Base-by-base conservation (phyloP, 2,888 invertebrate genomes). In the Mermis nigrescens region DNA sequence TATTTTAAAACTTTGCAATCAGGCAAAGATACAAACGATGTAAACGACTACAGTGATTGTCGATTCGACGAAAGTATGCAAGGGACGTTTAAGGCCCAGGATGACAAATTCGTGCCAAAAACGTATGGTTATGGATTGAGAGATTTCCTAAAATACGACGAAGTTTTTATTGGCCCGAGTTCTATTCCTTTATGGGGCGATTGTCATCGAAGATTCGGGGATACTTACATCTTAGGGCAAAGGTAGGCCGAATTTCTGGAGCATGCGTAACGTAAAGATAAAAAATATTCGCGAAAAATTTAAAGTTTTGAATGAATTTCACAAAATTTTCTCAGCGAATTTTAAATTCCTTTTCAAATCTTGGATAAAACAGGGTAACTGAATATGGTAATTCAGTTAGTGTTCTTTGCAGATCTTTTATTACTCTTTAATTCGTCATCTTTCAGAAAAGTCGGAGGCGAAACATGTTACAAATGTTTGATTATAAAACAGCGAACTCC, bases 141-240 rank as follows among this genome's bases (percentile, higher is more conserved):
- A 22, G 58, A 58, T 22, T 57, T 57, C 4, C 12, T 60, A 2
- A 29, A 46, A 26, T 60, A 60, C 45, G 26, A 32, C 28, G 48
- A 46, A 2, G 19, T 60, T 2, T 60, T 48, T 29, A 31, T 60
- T 19, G 60, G 60, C 7, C 60, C 60, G 3, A 46, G 57, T 7
- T 57, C 57, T 2, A 59, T 60, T 28, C 57, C 60, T 19, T 31
- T 31, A 4, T 60, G 60, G 60, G 60, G 60, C n/a, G 60, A 60
- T 29, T 60, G 60, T 31, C 48, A 31, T 51, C 31, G 58, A 31
- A 57, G 51, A 24, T 4, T 26, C 15, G 60, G 60, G 3, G 22
- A 46, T n/a, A 4, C 46, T 45, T 57, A 59, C 38, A 26, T 60
- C 2, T 48, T 60, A 12, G 57, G 57, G 4, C 15, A 28, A 22